Evolutionary conservation across 2,888 invertebrate genomes (phyloP).

Genomic region (Ariolimax columbianus): DNA sequence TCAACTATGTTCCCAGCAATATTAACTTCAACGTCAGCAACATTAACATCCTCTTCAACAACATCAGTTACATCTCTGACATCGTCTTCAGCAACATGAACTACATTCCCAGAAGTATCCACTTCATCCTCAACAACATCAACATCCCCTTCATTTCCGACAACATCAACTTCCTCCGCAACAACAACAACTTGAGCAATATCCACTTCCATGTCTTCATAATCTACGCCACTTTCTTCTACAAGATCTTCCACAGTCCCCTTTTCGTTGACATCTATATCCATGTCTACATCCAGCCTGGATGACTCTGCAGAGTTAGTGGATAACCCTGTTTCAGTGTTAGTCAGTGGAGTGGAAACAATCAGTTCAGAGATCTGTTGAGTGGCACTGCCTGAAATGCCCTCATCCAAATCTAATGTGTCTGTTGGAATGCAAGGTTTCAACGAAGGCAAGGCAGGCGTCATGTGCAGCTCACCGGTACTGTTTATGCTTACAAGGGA

Average conservation of each 20-base stretch:
- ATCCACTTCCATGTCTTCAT: constrained; percentile 20
- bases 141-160: background rate
- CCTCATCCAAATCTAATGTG: background rate
- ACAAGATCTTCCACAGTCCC: background rate
- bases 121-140: background rate
- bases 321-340: background rate
- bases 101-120: too few species aligned
- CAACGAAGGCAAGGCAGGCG: too few species aligned
- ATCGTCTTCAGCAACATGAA: too few species aligned
- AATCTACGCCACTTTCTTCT: background rate
- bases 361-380: background rate
- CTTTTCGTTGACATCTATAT: background rate
- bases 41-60: too few species aligned
- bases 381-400: background rate
- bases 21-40: too few species aligned
- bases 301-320: background rate
- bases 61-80: too few species aligned
- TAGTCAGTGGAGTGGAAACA: too few species aligned
- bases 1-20: background rate
- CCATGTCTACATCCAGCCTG: background rate
- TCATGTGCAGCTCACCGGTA: background rate
- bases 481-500: background rate
- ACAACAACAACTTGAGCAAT: too few species aligned
- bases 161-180: constrained; percentile 35
- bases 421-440: constrained; percentile 6